These are phyloP conservation scores for Falco biarmicus DNA, from an alignment of 2,797 vertebrate species.

Conservation along the genomic window DNA sequence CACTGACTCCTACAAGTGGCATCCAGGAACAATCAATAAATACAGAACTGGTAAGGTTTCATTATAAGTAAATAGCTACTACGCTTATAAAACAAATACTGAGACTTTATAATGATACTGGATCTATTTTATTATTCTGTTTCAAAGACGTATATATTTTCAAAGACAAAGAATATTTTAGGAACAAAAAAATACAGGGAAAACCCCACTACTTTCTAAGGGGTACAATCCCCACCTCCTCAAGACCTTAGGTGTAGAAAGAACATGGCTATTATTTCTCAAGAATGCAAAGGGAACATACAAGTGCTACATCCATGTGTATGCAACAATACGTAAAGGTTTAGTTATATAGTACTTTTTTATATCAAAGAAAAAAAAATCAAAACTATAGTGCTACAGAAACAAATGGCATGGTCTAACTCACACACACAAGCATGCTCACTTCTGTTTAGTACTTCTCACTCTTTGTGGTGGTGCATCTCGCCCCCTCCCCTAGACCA, in stretches of 20 bases:
- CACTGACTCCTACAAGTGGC: accelerated
- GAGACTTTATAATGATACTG: neutral
- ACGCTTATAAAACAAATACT: neutral
- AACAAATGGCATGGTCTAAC: neutral
- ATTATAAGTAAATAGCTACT: neutral
- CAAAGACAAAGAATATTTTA: neutral
- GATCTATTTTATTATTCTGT: neutral
- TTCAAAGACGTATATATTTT: neutral
- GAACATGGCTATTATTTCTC: neutral
- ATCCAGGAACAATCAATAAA: neutral
- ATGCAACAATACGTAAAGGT: neutral
- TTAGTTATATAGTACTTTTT: neutral
- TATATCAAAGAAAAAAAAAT: neutral
- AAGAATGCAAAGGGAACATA: neutral
- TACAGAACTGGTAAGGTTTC: neutral
- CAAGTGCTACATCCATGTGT: neutral
- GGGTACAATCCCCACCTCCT: neutral
- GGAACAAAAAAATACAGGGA: neutral
- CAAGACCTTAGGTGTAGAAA: neutral
- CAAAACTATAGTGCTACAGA: neutral
- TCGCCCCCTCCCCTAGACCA: too few relatives aligned
- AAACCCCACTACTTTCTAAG: neutral
- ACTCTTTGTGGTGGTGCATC: neutral
- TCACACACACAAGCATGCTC: neutral
- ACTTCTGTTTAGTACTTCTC: neutral